These are phyloP conservation scores for Pluvianellus socialis DNA, from an alignment of 2,113 vertebrate genomes.

Conservation along the genomic window DNA sequence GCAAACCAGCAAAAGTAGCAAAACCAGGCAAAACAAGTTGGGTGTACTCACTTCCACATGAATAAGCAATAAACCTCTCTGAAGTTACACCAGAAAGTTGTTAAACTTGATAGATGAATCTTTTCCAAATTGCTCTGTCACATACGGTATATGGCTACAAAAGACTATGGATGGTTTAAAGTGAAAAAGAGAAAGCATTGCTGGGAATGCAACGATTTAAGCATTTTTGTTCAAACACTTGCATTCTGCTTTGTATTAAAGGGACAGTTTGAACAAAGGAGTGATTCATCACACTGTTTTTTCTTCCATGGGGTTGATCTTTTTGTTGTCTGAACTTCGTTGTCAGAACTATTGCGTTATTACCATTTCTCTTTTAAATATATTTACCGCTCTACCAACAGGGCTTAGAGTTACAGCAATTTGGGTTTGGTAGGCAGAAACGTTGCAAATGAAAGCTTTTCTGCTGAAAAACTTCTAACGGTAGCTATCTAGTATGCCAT, in stretches of 20 bases:
- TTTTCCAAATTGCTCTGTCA: constrained; percentile 59
- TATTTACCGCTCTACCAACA: neutral
- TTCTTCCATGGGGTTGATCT: neutral
- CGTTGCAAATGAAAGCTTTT: neutral
- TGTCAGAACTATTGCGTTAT: neutral
- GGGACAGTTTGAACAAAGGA: neutral
- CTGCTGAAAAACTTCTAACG: neutral
- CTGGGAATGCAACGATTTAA: neutral
- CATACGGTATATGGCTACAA: constrained; percentile 36
- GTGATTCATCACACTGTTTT: neutral
- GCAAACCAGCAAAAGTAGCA: constrained; percentile 85
- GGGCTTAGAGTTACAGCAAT: neutral
- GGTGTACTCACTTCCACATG: constrained; percentile 92
- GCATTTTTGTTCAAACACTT: constrained; percentile 24
- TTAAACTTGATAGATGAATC: constrained; percentile 86
- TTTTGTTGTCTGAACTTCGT: neutral
- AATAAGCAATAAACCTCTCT: constrained; percentile 95
- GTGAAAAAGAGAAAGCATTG: constrained; percentile 5
- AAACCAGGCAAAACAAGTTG: constrained; percentile 86
- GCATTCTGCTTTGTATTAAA: neutral
- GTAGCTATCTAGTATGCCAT: neutral
- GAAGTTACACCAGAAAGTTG: constrained; percentile 88
- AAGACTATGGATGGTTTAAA: constrained; percentile 25
- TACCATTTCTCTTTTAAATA: neutral
- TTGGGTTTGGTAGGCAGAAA: neutral